Base-by-base conservation (phyloP, 2,888 invertebrate species). In the Metopia argyrocephala region DNA sequence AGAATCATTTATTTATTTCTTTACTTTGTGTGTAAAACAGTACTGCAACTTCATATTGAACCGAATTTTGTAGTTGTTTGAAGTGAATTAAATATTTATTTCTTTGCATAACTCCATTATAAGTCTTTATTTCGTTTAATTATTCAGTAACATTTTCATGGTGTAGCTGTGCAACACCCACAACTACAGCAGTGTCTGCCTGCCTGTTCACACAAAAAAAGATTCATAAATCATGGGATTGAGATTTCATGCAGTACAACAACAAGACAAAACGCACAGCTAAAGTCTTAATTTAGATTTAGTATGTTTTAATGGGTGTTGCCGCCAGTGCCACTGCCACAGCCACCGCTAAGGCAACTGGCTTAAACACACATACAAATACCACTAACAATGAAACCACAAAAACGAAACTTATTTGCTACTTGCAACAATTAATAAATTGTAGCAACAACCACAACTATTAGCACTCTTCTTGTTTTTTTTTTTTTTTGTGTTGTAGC, bases 181-280 rank as follows among this genome's bases (percentile, higher is more conserved):
- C 78, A 66, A 54, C 71, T 64, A 27, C 46, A 54, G 38, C 38
- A 38, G 54, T 23, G 48, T 54, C 38, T 71, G 27, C 65, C 15
- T 38, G 38, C 38, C 38, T 38, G 9, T 9, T 15, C 54, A 62
- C 62, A 62, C 45, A 62, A 62, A 59, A n/a, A n/a, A n/a, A n/a
- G n/a, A n/a, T 31, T 73, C 66, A 78, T 78, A 78, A 78, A 78
- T 73, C 78, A 78, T 66, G 12, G 38, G 38, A 38, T 76, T 56
- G 28, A 48, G 56, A 56, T 73, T 61, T 54, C 23, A 68, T 68
- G 62, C 31, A 61, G 25, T n/a, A n/a, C n/a, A n/a, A n/a, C n/a
- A 27, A 56, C 18, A 27, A n/a, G 18, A 5, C n/a, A 46, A 62
- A 62, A 46, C 21, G 12, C 23, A 62, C 38, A 38, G 38, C 38